A percentile compares a stretch with the other conserved stretches of the same genome.
phyloP scores from a whole-genome alignment of 2,888 invertebrate genomes.

The Falcaria lacertinaria region DNA sequence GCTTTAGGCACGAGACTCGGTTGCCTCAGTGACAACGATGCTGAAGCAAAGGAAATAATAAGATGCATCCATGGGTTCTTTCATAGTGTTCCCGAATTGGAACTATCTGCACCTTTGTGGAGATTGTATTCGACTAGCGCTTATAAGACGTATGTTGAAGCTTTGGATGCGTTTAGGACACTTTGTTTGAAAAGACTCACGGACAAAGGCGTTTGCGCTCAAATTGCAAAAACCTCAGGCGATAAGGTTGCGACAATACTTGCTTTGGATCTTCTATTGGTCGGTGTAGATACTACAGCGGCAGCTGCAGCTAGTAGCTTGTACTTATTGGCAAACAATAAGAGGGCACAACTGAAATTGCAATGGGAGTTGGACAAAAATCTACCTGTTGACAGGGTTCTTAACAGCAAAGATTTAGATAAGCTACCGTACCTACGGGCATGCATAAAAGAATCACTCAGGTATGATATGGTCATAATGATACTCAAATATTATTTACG shows the following conservation, averaged over 20 bases:
- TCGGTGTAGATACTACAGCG: slow-evolving; percentile 91
- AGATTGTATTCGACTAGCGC: slow-evolving; percentile 84
- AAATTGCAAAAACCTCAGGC: slow-evolving; percentile 55
- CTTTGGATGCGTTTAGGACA: slow-evolving; percentile 86
- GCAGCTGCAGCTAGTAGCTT: slow-evolving; percentile 87
- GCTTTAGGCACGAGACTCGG: slow-evolving; percentile 90
- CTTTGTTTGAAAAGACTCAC: slow-evolving; percentile 65
- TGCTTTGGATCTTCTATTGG: slow-evolving; percentile 87
- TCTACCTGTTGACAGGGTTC: slow-evolving; percentile 74
- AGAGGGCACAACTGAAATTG: slow-evolving; percentile 82
- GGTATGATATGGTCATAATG: slow-evolving; percentile 72
- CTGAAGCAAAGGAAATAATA: slow-evolving; percentile 87
- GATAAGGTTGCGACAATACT: slow-evolving; percentile 82
- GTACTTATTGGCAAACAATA: slow-evolving; percentile 86
- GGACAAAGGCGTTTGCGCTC: slow-evolving; percentile 66
- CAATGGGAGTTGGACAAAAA: slow-evolving; percentile 81
- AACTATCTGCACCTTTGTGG: slow-evolving; percentile 87
- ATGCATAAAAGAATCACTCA: slow-evolving; percentile 87
- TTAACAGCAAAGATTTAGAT: slow-evolving; percentile 81
- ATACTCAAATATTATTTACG: too few relatives aligned
- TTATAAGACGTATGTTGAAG: slow-evolving; percentile 84
- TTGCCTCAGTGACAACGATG: slow-evolving; percentile 84
- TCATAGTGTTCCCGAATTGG: slow-evolving; percentile 86
- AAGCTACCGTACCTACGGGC: slow-evolving; percentile 85
- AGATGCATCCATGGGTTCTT: slow-evolving; percentile 87